Evolutionary conservation across 2,113 vertebrate genomes (phyloP), one percentile per base, ranked within the genome.

Genomic region (Ibidorhyncha struthersii): DNA sequence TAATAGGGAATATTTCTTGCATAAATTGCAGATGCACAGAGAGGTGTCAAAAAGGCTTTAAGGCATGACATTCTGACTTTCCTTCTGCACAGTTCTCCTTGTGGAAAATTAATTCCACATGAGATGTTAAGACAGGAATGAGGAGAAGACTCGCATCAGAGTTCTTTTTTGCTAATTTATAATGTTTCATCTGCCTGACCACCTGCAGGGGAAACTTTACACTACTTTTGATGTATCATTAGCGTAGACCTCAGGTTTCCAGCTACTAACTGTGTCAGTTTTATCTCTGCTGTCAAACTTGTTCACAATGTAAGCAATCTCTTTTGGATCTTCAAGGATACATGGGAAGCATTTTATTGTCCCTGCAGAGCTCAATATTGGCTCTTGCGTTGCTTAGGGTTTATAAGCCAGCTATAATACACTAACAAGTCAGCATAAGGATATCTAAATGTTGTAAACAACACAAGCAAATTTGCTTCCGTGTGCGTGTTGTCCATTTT

Each of bases 271-370:
- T 90, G 81, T 85, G 91, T 65, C 38, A 90, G 6, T 70, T 97
- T 96, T 93, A 90, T 86, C 76, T 95, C 55, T 70, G 50, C 79
- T 95, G 79, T 93, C 93, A 96, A 90, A 93, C 66, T 74, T 81
- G n/a, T 81, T 92, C 72, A 43, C 85, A 80, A 36, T 16, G 26
- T 66, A 20, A 90, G 71, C 20, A 62, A 66, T 25, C 32, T 71
- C 63, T 78, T 93, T 56, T 59, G 59, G 47, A 90, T 81, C 55
- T 92, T 93, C 82, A 83, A 22, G 76, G 72, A 50, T 74, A 67
- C 40, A 53, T 67, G 80, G 38, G 63, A 92, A 78, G 79, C 4
- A 2, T 58, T 96, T 96, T 78, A 81, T 90, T 89, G 80, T 50
- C n/a, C 36, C 79, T 71, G 82, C 50, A 90, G 88, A 70, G 67